Evolutionary conservation across 2,113 vertebrate species (phyloP).

Genomic region (Myrmophylax atrothorax): DNA sequence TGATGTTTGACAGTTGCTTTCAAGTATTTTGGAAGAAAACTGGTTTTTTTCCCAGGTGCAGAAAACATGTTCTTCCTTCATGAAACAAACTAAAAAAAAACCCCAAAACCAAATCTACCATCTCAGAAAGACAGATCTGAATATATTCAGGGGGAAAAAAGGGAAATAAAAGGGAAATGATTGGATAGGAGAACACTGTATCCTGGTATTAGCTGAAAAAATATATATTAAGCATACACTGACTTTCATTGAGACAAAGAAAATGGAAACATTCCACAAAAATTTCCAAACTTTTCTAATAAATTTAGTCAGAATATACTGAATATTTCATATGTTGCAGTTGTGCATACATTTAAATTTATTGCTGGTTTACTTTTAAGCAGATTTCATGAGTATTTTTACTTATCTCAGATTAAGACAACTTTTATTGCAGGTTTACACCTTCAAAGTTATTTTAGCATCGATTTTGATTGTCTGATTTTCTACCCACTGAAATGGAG

Average conservation of each 20-base stretch:
- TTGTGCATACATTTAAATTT: neutral
- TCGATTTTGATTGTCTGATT: neutral
- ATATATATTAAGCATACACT: neutral
- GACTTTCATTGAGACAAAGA: neutral
- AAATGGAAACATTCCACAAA: neutral
- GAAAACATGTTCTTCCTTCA: constrained; percentile 8
- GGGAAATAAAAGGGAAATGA: neutral
- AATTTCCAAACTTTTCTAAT: neutral
- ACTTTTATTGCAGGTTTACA: neutral
- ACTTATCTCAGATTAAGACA: neutral
- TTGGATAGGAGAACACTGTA: neutral
- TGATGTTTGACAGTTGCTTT: constrained; percentile 5
- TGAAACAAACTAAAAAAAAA: neutral
- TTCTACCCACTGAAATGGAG: neutral
- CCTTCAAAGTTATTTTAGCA: neutral
- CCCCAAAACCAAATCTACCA: neutral
- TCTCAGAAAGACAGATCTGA: neutral
- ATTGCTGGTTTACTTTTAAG: neutral
- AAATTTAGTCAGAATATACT: neutral
- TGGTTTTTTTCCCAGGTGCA: neutral
- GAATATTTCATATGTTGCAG: neutral
- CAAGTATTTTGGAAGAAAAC: neutral
- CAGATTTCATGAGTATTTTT: neutral
- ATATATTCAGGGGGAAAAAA: rapidly evolving
- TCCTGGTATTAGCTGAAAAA: neutral